Evolutionary conservation across 2,113 vertebrate species (phyloP).

Genomic region (Anhinga anhinga): DNA sequence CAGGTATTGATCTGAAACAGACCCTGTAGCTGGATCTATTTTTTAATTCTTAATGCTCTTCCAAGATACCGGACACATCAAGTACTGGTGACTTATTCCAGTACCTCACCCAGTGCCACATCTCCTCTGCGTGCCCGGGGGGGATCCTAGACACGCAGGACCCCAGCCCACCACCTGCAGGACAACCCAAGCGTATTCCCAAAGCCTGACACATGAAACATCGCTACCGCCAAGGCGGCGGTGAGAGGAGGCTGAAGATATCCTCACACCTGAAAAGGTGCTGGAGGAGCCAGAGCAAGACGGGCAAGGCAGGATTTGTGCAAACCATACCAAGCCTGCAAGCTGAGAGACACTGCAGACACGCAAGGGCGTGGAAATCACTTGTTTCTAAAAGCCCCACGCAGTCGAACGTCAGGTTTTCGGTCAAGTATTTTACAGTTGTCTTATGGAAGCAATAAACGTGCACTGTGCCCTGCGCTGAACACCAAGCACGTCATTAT

Average conservation of each 20-base stretch:
- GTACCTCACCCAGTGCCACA: not conserved
- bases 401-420: fast-evolving
- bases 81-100: not conserved
- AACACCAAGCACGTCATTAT: not conserved
- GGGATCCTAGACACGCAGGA: not conserved
- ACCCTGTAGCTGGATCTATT: not conserved
- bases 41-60: not conserved
- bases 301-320: not conserved
- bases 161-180: too few species aligned
- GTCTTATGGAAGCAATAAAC: not conserved
- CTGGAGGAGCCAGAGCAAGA: not conserved
- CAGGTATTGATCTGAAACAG: not conserved
- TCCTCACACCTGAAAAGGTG: not conserved
- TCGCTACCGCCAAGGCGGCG: not conserved
- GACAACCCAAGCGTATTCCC: not conserved
- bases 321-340: fast-evolving
- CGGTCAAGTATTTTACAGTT: not conserved
- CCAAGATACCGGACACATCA: not conserved
- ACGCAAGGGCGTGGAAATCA: not conserved
- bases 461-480: fast-evolving
- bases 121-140: not conserved
- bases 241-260: not conserved
- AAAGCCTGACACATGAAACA: not conserved
- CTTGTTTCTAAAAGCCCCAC: fast-evolving
- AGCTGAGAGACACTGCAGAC: not conserved